A percentile compares a stretch with the other conserved stretches of the same genome.
phyloP scores from a whole-genome alignment of 2,113 vertebrate genomes.

The Sapayoa aenigma region DNA sequence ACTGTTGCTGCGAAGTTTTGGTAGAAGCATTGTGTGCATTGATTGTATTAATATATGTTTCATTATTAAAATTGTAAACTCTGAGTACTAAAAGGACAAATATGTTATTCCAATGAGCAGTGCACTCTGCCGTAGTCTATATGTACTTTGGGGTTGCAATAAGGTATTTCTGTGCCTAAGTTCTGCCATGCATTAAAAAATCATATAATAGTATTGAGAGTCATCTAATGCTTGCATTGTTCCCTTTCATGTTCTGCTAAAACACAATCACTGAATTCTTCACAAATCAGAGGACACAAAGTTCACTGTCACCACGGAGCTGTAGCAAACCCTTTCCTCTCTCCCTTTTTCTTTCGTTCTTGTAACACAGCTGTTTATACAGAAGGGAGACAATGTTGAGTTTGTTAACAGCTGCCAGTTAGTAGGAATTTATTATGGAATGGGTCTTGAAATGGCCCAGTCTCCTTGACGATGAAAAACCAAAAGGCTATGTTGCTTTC shows the following conservation, averaged over 20 bases:
- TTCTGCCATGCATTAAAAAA: neutral
- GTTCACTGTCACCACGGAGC: constrained; percentile 9
- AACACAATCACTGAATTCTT: constrained; percentile 10
- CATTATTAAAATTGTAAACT: neutral
- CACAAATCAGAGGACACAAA: neutral
- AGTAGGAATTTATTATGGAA: constrained; percentile 21
- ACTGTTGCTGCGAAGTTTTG: neutral
- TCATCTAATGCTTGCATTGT: neutral
- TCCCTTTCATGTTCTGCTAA: neutral
- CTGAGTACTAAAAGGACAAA: neutral
- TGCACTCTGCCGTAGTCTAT: neutral
- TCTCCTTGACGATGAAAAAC: constrained; percentile 29
- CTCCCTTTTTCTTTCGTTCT: constrained; percentile 14
- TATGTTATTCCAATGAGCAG: neutral
- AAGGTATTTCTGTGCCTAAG: neutral
- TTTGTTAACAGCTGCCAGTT: constrained; percentile 56
- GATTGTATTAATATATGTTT: neutral
- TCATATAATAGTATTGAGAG: neutral
- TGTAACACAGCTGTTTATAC: constrained; percentile 51
- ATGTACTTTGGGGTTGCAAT: neutral
- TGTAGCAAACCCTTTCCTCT: constrained; percentile 24
- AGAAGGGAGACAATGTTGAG: constrained; percentile 29
- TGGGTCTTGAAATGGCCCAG: neutral
- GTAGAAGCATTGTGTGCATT: neutral
- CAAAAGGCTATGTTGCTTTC: constrained; percentile 18